Base-by-base conservation (phyloP, 2,888 invertebrate species). In the Erebia epiphron region DNA sequence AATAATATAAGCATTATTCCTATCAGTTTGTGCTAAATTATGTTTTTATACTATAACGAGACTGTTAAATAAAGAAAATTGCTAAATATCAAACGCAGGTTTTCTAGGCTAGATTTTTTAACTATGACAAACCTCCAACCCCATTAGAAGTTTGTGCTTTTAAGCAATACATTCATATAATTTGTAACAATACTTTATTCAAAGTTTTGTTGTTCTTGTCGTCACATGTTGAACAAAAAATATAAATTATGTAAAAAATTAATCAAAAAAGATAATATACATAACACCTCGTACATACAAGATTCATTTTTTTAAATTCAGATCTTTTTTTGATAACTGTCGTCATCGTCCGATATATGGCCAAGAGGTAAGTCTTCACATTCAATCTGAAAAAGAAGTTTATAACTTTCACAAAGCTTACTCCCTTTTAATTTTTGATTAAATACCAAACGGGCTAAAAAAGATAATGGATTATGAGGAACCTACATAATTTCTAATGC, bases 301-400 rank as follows among this genome's bases (percentile, higher is more conserved):
- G 64, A 43, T 41, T 56, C 46, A n/a, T 72, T 69, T 71, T 58
- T 73, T 56, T 70, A 62, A 56, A 14, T 66, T 75, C 75, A 80
- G 76, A 79, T 83, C 79, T 79, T 78, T 75, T 77, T 75, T 79
- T 77, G 80, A 65, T 41, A 56, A 78, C 46, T 62, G 68, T 82
- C 80, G 69, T 89, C 86, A 73, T 87, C 86, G 35, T 87, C 85
- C 1, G 82, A 76, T n/a, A 80, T 73, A 68, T 86, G 82, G 72
- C 87, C 86, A 66, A 91, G 75, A 1, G 83, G 80, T 46, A 91
- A 75, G 73, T 87, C 83, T 80, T 87, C 83, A 69, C 86, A 88
- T 62, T 86, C 80, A 5, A 85, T 75, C 92, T 92, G 85, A 76
- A 90, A 87, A 71, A 65, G 75, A 60, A 21, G 13, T 46, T 46